These are phyloP conservation scores for Drosophila pseudoananassae DNA, from an alignment of 1,140 invertebrate genomes.

Conservation along the genomic window DNA sequence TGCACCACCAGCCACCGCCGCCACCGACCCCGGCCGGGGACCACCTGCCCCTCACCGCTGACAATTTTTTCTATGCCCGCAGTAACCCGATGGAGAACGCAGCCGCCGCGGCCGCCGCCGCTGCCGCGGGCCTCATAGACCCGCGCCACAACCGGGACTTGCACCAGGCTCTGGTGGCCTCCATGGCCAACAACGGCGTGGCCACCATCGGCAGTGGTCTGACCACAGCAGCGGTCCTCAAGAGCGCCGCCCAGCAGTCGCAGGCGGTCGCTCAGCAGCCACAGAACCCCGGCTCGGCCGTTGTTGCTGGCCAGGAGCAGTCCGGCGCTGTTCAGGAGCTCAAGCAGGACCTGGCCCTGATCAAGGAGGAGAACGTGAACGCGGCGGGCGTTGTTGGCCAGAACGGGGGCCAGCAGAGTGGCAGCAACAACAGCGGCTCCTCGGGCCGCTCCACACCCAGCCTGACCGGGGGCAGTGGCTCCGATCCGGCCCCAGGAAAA, in stretches of 20 bases:
- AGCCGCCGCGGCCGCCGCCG: slow-evolving; percentile 81
- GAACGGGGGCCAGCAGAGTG: slow-evolving; percentile 34
- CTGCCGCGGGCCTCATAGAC: slow-evolving; percentile 85
- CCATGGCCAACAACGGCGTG: slow-evolving; percentile 84
- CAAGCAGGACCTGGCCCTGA: slow-evolving; percentile 58
- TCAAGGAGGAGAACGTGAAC: slow-evolving; percentile 71
- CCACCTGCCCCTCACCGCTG: slow-evolving; percentile 52
- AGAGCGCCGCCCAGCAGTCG: slow-evolving; percentile 65
- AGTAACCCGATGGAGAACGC: slow-evolving; percentile 86
- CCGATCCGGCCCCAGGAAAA: slow-evolving; percentile 93
- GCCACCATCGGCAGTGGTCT: slow-evolving; percentile 79
- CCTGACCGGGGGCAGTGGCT: slow-evolving; percentile 74
- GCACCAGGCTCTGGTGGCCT: slow-evolving; percentile 86
- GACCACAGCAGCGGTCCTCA: slow-evolving; percentile 69
- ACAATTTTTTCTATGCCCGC: slow-evolving; percentile 80
- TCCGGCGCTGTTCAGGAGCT: slow-evolving; percentile 46
- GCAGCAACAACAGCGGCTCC: slow-evolving; percentile 84
- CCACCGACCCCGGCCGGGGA: slow-evolving; percentile 45
- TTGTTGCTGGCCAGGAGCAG: slow-evolving; percentile 55
- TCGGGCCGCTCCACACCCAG: slow-evolving; percentile 91
- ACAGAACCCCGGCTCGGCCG: slow-evolving; percentile 38
- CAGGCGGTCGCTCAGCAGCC: slow-evolving; percentile 47
- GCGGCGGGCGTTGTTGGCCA: slow-evolving; percentile 45
- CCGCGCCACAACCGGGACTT: slow-evolving; percentile 86
- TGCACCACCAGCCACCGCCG: slow-evolving; percentile 64